These are phyloP conservation scores for Cylindroiulus punctatus DNA, from an alignment of 2,888 invertebrate species.

Conservation along the genomic window DNA sequence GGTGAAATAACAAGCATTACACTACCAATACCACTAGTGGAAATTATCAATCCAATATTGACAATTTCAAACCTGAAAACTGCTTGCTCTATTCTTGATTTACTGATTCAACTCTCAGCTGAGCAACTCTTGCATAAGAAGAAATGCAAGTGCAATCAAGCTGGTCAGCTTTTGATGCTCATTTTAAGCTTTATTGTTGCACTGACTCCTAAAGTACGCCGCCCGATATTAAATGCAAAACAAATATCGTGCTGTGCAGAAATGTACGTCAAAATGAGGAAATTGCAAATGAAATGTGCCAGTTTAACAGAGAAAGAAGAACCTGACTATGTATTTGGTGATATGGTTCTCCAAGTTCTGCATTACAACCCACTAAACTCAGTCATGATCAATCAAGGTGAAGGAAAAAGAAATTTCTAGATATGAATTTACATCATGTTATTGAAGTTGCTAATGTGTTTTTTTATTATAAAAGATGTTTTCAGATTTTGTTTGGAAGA, in stretches of 20 bases:
- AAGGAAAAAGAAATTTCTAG: background rate
- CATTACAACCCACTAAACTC: background rate
- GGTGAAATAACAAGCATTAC: background rate
- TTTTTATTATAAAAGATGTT: background rate
- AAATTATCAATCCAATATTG: background rate
- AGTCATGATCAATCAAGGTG: background rate
- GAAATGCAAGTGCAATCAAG: background rate
- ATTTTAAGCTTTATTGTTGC: background rate
- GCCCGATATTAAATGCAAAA: background rate
- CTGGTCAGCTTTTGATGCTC: background rate
- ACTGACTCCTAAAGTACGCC: background rate
- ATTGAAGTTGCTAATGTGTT: background rate
- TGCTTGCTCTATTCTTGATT: background rate
- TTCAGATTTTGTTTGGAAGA: slow-evolving; percentile 46
- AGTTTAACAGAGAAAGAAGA: background rate
- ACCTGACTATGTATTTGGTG: background rate
- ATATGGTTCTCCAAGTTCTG: background rate
- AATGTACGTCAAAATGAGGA: background rate
- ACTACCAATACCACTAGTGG: background rate
- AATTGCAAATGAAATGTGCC: background rate
- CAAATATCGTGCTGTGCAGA: background rate
- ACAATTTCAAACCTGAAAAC: background rate
- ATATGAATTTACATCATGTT: background rate
- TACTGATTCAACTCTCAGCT: background rate
- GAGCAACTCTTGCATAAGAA: background rate